Percentiles rank a stretch among this genome's conserved stretches.
Conservation (phyloP, 2,113 vertebrate genomes). For the Lontra canadensis region DNA sequence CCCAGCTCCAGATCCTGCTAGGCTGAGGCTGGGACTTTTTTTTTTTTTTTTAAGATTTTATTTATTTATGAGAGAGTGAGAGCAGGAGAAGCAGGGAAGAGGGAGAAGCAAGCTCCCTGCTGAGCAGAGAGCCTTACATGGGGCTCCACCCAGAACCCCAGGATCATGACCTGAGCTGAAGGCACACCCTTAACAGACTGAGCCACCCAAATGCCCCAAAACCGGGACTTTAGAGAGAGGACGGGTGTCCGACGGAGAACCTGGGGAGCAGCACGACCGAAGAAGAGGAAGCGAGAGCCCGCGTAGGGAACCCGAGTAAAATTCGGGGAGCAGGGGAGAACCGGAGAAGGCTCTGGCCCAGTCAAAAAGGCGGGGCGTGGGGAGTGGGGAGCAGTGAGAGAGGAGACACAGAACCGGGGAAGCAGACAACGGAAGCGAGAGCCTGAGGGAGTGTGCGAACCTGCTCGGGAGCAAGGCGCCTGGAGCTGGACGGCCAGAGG, state of each 20-base stretch:
- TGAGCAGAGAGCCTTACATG: no score
- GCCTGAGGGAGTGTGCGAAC: slow-evolving; percentile 66
- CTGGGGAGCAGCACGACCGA: neutral
- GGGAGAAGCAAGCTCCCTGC: neutral
- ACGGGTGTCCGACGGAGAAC: neutral
- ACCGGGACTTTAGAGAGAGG: neutral
- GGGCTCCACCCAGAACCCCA: no score
- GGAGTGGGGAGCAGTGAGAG: no score
- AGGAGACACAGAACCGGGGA: neutral
- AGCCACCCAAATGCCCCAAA: neutral
- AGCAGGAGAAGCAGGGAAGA: neutral
- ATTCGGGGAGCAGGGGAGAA: neutral
- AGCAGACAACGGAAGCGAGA: neutral
- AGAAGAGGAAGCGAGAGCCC: neutral
- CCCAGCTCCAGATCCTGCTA: neutral
- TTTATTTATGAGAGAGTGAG: neutral
- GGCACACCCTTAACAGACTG: neutral
- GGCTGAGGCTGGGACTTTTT: neutral
- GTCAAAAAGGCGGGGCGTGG: neutral
- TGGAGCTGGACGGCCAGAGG: slow-evolving; percentile 85
- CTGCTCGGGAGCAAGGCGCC: slow-evolving; percentile 88
- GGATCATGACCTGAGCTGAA: neutral
- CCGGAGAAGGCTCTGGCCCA: neutral
- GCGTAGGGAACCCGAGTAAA: neutral
- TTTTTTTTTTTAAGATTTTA: neutral